Conservation (phyloP, 2,113 vertebrate genomes). For the Phoxinus phoxinus region DNA sequence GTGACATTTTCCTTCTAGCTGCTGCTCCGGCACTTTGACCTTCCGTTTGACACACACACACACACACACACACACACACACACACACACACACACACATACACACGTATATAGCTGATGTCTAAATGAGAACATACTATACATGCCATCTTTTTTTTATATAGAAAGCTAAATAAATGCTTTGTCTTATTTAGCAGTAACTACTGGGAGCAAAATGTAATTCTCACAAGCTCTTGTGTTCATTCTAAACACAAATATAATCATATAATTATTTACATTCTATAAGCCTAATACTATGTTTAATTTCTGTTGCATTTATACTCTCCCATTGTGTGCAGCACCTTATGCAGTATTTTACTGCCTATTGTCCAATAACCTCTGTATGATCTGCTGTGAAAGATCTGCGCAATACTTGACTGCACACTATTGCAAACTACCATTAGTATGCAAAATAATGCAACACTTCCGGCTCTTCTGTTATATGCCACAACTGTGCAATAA, state of each 20-base stretch:
- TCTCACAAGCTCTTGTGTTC: too few relatives aligned
- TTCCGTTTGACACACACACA: not conserved
- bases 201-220: too few relatives aligned
- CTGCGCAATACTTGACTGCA: not conserved
- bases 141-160: not conserved
- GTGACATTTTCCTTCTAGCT: not conserved
- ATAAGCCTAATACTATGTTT: not conserved
- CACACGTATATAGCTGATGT: not conserved
- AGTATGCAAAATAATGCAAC: not conserved
- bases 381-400: not conserved
- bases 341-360: not conserved
- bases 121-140: not conserved
- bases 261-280: too few relatives aligned
- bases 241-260: too few relatives aligned
- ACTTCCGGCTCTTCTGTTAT: not conserved
- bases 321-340: not conserved
- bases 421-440: not conserved
- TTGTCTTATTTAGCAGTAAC: too few relatives aligned
- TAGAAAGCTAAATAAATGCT: not conserved
- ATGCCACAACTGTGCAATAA: not conserved
- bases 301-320: not conserved
- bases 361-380: not conserved
- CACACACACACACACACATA: not conserved
- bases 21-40: not conserved
- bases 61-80: too few relatives aligned